These are phyloP conservation scores for Okapia johnstoni DNA, from an alignment of 2,113 vertebrate genomes.

Conservation along the genomic window DNA sequence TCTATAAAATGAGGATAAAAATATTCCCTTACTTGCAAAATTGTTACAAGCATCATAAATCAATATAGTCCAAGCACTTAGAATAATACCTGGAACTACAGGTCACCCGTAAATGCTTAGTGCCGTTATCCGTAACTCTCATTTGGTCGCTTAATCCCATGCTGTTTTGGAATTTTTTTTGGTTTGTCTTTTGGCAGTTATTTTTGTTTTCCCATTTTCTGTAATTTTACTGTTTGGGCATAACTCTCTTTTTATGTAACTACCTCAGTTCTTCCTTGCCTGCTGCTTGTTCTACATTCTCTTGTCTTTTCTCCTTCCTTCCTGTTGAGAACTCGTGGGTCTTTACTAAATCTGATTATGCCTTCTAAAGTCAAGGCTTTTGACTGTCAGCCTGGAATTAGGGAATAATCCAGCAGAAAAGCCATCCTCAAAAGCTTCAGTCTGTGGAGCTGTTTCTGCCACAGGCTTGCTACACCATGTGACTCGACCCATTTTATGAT, in stretches of 20 bases:
- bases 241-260: neutral
- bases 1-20: neutral
- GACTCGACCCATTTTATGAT: neutral
- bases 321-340: neutral
- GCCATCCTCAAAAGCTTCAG: neutral
- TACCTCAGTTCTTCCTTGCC: neutral
- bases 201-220: neutral
- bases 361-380: constrained; percentile 18
- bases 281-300: neutral
- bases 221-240: neutral
- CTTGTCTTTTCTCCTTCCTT: neutral
- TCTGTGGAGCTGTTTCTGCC: neutral
- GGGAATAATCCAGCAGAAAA: constrained; percentile 36
- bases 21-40: neutral
- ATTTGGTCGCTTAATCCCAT: neutral
- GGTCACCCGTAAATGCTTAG: neutral
- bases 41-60: neutral
- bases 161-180: neutral
- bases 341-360: constrained; percentile 25
- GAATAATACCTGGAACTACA: neutral
- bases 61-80: neutral
- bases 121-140: neutral
- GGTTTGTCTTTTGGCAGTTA: neutral
- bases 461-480: neutral
- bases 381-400: neutral